These are phyloP conservation scores for Dolichotis patagonum DNA, from an alignment of 2,113 vertebrate species.

Conservation along the genomic window DNA sequence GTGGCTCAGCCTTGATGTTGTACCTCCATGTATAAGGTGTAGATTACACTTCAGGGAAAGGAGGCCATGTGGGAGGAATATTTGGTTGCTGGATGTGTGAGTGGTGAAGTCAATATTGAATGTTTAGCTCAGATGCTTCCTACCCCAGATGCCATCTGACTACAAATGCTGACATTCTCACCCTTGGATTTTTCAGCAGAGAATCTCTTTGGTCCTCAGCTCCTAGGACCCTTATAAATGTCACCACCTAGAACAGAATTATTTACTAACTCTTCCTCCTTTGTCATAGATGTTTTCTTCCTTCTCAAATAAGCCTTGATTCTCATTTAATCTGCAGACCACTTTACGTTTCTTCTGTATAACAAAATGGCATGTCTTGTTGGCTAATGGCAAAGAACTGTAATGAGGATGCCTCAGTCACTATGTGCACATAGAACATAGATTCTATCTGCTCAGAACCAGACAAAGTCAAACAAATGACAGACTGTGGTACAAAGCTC, in stretches of 20 bases:
- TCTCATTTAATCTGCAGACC: background rate
- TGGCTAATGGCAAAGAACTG: background rate
- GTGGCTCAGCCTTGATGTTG: background rate
- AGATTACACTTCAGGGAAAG: background rate
- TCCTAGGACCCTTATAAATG: background rate
- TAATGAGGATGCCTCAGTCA: background rate
- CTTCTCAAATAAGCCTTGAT: background rate
- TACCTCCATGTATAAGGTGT: background rate
- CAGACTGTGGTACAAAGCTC: background rate
- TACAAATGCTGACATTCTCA: conserved; percentile 11
- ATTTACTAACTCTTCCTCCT: background rate
- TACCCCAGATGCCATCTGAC: background rate
- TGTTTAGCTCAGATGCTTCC: conserved; percentile 7
- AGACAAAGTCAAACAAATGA: conserved; percentile 38
- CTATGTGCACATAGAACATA: background rate
- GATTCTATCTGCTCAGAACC: background rate
- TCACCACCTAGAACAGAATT: background rate
- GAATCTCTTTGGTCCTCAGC: conserved; percentile 22
- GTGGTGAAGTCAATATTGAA: conserved; percentile 36
- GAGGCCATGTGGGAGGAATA: background rate
- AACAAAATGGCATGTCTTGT: conserved; percentile 17
- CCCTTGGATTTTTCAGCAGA: conserved; percentile 35
- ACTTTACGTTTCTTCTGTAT: conserved; percentile 21
- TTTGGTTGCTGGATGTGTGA: background rate
- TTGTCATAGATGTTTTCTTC: background rate